A percentile compares a stretch with the other conserved stretches of the same genome.
Conservation (phyloP, 2,113 vertebrate genomes). For the Progne subis region DNA sequence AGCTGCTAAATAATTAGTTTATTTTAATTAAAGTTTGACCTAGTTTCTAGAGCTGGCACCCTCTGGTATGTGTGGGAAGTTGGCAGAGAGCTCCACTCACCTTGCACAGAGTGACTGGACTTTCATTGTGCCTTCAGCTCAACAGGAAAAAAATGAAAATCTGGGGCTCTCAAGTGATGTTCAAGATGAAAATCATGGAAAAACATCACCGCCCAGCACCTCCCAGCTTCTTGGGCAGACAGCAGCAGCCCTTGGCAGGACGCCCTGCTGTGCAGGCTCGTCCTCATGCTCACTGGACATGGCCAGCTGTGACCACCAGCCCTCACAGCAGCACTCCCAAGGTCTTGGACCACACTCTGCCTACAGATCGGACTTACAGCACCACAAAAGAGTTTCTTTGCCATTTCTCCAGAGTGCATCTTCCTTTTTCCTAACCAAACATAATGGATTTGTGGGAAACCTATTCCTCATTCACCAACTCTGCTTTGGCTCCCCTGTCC, state of each 20-base stretch:
- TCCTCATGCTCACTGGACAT: background rate
- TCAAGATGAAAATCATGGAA: rapidly evolving
- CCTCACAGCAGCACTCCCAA: rapidly evolving
- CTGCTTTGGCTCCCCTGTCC: background rate
- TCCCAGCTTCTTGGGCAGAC: background rate
- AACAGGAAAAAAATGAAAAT: background rate
- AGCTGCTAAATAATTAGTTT: background rate
- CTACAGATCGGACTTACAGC: rapidly evolving
- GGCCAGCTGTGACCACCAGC: background rate
- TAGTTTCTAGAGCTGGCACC: background rate
- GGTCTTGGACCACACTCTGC: rapidly evolving
- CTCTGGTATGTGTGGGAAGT: rapidly evolving
- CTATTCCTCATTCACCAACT: background rate
- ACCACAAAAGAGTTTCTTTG: rapidly evolving
- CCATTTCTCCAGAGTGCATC: rapidly evolving
- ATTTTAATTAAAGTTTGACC: conserved; percentile 20
- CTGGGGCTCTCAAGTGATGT: background rate
- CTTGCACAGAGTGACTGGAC: background rate
- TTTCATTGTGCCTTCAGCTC: rapidly evolving
- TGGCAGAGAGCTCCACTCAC: background rate
- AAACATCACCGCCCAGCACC: background rate
- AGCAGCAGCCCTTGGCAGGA: background rate
- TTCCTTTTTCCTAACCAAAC: background rate
- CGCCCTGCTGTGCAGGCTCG: rapidly evolving
- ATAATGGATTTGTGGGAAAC: rapidly evolving